Percentiles rank a stretch among this genome's conserved stretches.
Conservation (phyloP, 2,113 vertebrate genomes). For the Dicerorhinus sumatrensis region DNA sequence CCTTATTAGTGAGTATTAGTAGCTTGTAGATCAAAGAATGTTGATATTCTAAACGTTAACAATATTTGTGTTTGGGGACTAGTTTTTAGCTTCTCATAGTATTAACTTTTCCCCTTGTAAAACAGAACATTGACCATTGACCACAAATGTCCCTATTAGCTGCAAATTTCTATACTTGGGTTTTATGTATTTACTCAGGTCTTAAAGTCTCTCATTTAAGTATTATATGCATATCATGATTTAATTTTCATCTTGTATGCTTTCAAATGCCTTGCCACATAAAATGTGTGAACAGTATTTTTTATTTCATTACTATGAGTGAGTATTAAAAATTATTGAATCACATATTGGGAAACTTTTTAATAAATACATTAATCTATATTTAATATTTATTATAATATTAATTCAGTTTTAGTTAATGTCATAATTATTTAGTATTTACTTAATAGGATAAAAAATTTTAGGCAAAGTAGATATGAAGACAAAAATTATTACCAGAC, state of each 20-base stretch:
- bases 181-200: neutral
- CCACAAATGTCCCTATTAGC: neutral
- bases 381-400: neutral
- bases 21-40: neutral
- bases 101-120: neutral
- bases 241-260: neutral
- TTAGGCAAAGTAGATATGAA: neutral
- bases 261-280: neutral
- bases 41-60: neutral
- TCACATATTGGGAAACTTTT: neutral
- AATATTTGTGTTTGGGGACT: neutral
- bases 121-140: neutral
- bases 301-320: neutral
- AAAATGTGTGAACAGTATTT: neutral
- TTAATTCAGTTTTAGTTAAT: neutral
- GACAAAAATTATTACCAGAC: neutral
- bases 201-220: neutral
- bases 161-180: neutral
- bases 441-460: neutral
- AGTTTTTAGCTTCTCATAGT: neutral
- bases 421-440: neutral
- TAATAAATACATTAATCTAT: neutral
- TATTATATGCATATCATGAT: neutral
- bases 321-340: neutral
- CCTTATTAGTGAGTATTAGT: neutral